Evolutionary conservation across 2,797 vertebrate genomes (phyloP).

Genomic region (Tapirus indicus): DNA sequence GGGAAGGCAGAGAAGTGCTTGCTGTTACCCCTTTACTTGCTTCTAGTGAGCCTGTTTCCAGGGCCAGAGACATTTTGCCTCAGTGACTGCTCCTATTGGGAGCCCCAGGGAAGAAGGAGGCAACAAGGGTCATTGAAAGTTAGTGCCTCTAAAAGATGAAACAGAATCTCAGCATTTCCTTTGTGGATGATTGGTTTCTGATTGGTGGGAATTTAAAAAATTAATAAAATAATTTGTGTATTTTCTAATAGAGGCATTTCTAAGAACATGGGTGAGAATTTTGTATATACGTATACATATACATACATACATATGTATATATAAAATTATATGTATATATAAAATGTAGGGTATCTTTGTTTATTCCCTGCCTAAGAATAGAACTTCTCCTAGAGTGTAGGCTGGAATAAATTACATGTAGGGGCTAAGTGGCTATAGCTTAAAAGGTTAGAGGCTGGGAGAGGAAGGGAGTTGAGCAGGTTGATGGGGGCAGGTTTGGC

Average conservation of each 20-base stretch:
- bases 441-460: constrained; percentile 23
- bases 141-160: not conserved
- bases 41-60: not conserved
- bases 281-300: not conserved
- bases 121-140: not conserved
- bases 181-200: not conserved
- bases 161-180: not conserved
- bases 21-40: not conserved
- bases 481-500: not conserved
- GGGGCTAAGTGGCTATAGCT: not conserved
- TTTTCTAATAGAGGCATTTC: constrained; percentile 21
- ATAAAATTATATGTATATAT: not conserved
- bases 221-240: not conserved
- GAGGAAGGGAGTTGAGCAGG: constrained; percentile 2
- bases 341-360: too few species aligned
- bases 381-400: not conserved
- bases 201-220: constrained; percentile 14
- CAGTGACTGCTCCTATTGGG: not conserved
- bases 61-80: not conserved
- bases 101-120: not conserved
- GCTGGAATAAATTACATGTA: not conserved
- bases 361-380: not conserved
- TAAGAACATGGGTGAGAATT: not conserved
- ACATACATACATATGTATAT: too few species aligned
- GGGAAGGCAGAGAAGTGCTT: not conserved